Percentiles rank a stretch among this genome's conserved stretches.
phyloP scores from a whole-genome alignment of 2,888 invertebrate species.

The Lepidonotus clava region DNA sequence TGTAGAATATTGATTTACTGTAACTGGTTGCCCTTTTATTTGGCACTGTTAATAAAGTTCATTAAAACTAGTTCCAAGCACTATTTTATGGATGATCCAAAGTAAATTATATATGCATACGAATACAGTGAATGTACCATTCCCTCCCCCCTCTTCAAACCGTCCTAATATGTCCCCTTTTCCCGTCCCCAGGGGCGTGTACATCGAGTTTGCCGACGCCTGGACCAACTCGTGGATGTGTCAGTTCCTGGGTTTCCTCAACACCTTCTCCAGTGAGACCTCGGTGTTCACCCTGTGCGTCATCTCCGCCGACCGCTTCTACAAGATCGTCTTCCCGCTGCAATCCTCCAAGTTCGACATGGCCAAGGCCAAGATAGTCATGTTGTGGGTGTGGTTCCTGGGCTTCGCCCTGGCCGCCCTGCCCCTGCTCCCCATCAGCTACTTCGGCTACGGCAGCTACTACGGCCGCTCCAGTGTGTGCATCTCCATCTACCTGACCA shows the following conservation, averaged over 20 bases:
- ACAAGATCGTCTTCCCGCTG: constrained; percentile 44
- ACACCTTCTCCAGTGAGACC: constrained; percentile 40
- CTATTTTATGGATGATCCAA: too few relatives aligned
- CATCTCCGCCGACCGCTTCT: constrained; percentile 43
- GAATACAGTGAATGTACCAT: constrained; percentile 64
- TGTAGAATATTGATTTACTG: too few relatives aligned
- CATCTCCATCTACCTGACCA: constrained; percentile 48
- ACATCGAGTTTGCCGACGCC: constrained; percentile 25
- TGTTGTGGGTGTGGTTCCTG: constrained; percentile 70
- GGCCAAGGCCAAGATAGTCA: constrained; percentile 67
- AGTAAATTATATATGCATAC: too few relatives aligned
- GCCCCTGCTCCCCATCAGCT: constrained; percentile 72
- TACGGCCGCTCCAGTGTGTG: constrained; percentile 42
- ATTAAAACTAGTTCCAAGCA: too few relatives aligned
- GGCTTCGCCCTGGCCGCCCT: constrained; percentile 70
- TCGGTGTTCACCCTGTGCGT: constrained; percentile 40
- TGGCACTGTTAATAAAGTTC: too few relatives aligned
- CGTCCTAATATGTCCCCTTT: constrained; percentile 78
- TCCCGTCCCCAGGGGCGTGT: constrained; percentile 24
- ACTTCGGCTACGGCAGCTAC: constrained; percentile 67
- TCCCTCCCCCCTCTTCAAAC: constrained; percentile 64
- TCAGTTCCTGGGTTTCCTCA: constrained; percentile 45
- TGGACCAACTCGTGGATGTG: constrained; percentile 29
- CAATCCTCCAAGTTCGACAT: constrained; percentile 61
- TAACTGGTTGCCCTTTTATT: too few relatives aligned